Percentiles rank a stretch among this genome's conserved stretches.
phyloP scores from a whole-genome alignment of 2,888 invertebrate species.

The Drosophila fulvimacula region DNA sequence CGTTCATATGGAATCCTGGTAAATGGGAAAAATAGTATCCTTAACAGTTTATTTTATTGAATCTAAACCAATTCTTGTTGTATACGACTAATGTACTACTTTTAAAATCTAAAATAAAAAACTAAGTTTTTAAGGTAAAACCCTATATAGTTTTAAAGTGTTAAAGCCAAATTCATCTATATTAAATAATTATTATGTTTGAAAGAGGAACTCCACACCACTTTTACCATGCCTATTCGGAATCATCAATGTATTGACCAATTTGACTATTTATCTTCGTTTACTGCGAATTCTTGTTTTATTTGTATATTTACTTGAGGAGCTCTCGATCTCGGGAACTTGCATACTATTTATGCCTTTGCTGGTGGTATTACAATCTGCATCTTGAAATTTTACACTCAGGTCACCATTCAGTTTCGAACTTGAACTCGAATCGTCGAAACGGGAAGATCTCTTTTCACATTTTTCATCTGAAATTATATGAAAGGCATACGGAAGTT shows the following conservation, averaged over 20 bases:
- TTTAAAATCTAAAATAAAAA: too few relatives aligned
- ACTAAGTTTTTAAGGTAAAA: too few relatives aligned
- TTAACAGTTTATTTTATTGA: too few relatives aligned
- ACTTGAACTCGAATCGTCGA: slow-evolving; percentile 17
- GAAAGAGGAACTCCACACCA: neutral
- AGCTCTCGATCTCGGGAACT: slow-evolving; percentile 32
- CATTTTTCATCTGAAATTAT: slow-evolving; percentile 42
- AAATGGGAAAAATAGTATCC: neutral
- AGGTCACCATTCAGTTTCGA: slow-evolving; percentile 24
- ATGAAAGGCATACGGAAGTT: too few relatives aligned
- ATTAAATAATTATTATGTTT: neutral
- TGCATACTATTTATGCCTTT: slow-evolving; percentile 35
- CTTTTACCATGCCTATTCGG: too few relatives aligned
- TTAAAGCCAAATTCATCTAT: too few relatives aligned
- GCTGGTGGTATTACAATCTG: slow-evolving; percentile 26
- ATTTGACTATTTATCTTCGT: neutral
- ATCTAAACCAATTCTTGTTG: neutral
- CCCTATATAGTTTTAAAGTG: too few relatives aligned
- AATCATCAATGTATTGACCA: neutral
- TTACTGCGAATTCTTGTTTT: neutral
- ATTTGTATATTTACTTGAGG: slow-evolving; percentile 44
- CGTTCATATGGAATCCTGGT: neutral
- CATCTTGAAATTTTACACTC: slow-evolving; percentile 26
- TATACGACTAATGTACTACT: too few relatives aligned
- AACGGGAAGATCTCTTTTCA: slow-evolving; percentile 18